Evolutionary conservation across 2,797 vertebrate species (phyloP), one percentile per base, ranked within the genome.

Genomic region (Myotis pilosus): DNA sequence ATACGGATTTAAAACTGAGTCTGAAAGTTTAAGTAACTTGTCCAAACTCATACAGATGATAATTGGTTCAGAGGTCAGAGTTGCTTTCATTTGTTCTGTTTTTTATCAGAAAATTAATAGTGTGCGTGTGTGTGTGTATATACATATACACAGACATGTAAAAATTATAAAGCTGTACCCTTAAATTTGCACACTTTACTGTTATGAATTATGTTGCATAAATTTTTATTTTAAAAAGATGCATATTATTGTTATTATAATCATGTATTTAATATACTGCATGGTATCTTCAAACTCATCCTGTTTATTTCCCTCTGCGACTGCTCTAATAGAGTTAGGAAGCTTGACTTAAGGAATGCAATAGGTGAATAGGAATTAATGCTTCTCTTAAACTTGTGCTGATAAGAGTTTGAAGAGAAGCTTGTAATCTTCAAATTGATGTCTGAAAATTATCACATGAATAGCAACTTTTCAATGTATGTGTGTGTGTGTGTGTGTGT

Each of bases 381-480:
- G 9, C 68, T 72, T 82, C 62, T 38, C 16, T 74, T 90, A 76
- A 68, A 71, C 51, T 78, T 75, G 15, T 72, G 22, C 36, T 72
- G 55, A 72, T 33, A 33, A 38, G 30, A 76, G 16, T 74, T 90
- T 95, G 74, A 82, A 86, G 85, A 96, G 47, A 81, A 69, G 9
- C 25, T 84, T 71, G 9, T 91, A 62, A 25, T 72, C 41, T 85
- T 93, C 6, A 49, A 62, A 28, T 57, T 80, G 66, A 60, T n/a
- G 10, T 75, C 51, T 74, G 68, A 72, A 93, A 85, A 82, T 93
- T 30, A 66, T 55, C 17, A 44, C 23, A 44, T 71, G n/a, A 66
- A 36, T 60, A 71, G 64, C 38, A 83, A 30, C 53, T 51, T n/a
- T 71, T 12, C 12, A 1, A 0, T 3, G 64, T 20, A 10, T 30